Conservation (phyloP, 2,888 invertebrate genomes). For the Ophion ventricosus region DNA sequence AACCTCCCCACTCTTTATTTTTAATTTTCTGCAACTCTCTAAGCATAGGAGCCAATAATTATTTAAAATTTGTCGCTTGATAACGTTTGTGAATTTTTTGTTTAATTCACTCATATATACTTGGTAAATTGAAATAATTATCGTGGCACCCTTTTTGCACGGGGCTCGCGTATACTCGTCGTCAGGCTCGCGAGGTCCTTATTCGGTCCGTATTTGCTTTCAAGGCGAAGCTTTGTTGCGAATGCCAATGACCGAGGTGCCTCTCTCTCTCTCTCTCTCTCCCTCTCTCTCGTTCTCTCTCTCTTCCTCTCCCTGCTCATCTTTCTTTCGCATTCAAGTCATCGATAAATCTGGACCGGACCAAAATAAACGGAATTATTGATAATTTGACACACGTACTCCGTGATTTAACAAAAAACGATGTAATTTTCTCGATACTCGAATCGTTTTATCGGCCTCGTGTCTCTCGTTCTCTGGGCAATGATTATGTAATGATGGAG, state of each 20-base stretch:
- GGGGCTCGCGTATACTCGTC: slow-evolving; percentile 48
- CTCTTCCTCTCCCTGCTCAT: background rate
- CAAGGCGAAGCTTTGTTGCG: slow-evolving; percentile 58
- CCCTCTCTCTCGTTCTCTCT: background rate
- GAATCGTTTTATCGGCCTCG: slow-evolving; percentile 17
- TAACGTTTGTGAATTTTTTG: background rate
- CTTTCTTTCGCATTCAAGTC: too few species aligned
- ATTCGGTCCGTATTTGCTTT: slow-evolving; percentile 65
- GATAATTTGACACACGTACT: slow-evolving; percentile 5
- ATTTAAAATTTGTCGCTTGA: background rate
- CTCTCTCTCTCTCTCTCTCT: background rate
- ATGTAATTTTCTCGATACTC: slow-evolving; percentile 3
- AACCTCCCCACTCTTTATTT: background rate
- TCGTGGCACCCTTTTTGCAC: slow-evolving; percentile 52
- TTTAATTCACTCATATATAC: background rate
- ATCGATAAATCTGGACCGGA: background rate
- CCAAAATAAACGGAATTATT: slow-evolving; percentile 18
- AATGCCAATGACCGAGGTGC: slow-evolving; percentile 65
- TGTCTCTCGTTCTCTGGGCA: slow-evolving; percentile 3
- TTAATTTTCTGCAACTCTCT: background rate
- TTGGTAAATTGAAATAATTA: slow-evolving; percentile 2
- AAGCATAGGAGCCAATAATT: background rate
- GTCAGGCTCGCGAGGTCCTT: slow-evolving; percentile 62
- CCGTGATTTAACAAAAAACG: slow-evolving; percentile 18
- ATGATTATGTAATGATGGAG: slow-evolving; percentile 43